Base-by-base conservation (phyloP, 2,113 vertebrate genomes). In the Salvelinus sp. region DNA sequence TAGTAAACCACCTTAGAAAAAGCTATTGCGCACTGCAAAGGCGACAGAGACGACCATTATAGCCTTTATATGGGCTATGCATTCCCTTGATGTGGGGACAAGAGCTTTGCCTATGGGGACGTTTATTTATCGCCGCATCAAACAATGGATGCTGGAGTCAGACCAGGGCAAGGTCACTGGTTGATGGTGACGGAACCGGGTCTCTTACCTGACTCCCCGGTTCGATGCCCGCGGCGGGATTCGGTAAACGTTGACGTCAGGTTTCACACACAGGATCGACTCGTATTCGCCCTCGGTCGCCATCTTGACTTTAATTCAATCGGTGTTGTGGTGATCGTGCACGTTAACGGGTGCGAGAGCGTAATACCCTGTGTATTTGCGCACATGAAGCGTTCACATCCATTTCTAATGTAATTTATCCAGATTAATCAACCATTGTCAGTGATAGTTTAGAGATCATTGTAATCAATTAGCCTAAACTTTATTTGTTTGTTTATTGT, bases 221-320 rank as follows among this genome's bases (percentile, higher is more conserved):
- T 98, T 98, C 64, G 97, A 98, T 63, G 97, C 92, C 82, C 97
- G 91, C 76, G 97, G 97, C n/a, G 97, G 97, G 84, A 99, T 99
- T 78, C 97, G 94, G 89, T 97, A 99, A 58, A 99, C 97, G 82
- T 94, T 97, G 81, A 99, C 94, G 79, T 98, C 97, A 0, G 97
- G 94, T 90, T 99, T 99, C 73, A 99, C 96, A 81, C 97, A 97
- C 78, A 98, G 93, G 1, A 99, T 89, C 0, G 97, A 97, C 91
- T 99, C 97, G 67, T 98, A 98, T 78, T 97, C 97, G 88, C 92
- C 87, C 91, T 98, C 96, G 0, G 95, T 88, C 88, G 95, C 95
- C 96, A 96, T 98, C 91, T 95, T 92, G 89, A 72, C 77, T 28
- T 85, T 70, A 83, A 77, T 68, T 76, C 76, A 27, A 25, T 78